Evolutionary conservation across 2,797 vertebrate species (phyloP).

Genomic region (Acrossocheilus fasciatus): DNA sequence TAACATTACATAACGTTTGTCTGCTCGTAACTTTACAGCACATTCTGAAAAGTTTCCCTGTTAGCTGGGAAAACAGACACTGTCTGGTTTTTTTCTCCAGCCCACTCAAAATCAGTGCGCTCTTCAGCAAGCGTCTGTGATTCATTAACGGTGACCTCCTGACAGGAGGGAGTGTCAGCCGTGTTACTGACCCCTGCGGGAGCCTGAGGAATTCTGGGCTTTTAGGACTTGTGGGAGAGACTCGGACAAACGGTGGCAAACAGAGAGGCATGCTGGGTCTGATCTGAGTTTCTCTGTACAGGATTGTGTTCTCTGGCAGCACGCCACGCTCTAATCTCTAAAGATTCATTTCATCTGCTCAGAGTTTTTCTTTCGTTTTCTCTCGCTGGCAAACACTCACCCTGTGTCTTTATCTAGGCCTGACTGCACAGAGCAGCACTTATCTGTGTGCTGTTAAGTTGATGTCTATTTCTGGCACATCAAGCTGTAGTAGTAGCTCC

Average conservation of each 20-base stretch:
- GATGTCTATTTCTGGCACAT: not conserved
- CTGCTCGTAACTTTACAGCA: not conserved
- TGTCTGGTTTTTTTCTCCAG: not conserved
- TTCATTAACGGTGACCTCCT: slow-evolving; percentile 6
- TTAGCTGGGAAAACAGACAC: no score
- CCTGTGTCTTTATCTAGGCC: not conserved
- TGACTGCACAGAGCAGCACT: no score
- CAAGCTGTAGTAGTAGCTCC: not conserved
- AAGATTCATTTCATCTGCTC: not conserved
- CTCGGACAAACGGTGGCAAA: not conserved
- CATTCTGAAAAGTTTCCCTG: not conserved
- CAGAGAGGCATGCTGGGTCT: slow-evolving; percentile 1
- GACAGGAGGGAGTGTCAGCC: not conserved
- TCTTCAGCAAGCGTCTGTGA: not conserved
- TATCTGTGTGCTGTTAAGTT: not conserved
- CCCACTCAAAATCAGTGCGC: not conserved
- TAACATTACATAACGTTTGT: no score
- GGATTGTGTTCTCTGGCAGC: not conserved
- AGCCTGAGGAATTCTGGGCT: slow-evolving; percentile 4
- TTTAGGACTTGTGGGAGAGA: not conserved
- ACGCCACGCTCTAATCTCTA: not conserved
- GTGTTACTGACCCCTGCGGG: slow-evolving; percentile 5
- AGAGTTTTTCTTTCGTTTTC: not conserved
- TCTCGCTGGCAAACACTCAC: not conserved
- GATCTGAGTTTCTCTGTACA: not conserved